Conservation (phyloP, 2,797 vertebrate genomes). For the Synanceia verrucosa region DNA sequence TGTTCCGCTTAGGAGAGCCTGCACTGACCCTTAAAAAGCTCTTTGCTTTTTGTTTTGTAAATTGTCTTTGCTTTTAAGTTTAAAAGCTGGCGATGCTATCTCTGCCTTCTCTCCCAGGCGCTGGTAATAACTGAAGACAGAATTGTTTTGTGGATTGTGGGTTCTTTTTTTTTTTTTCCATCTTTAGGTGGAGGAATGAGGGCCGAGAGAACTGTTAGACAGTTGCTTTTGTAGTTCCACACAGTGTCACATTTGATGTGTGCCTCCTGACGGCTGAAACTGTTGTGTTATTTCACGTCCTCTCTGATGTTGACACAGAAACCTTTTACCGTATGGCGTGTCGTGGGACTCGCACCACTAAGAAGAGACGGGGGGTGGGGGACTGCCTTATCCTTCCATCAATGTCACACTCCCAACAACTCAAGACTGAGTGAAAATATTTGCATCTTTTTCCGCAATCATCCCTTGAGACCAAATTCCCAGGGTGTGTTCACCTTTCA, state of each 20-base stretch:
- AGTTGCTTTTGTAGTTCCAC: constrained; percentile 76
- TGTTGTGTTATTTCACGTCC: constrained; percentile 77
- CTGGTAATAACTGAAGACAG: constrained; percentile 75
- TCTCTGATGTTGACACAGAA: constrained; percentile 80
- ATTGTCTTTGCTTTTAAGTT: constrained; percentile 88
- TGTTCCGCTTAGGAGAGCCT: constrained; percentile 85
- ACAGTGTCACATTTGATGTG: constrained; percentile 74
- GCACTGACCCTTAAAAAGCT: constrained; percentile 87
- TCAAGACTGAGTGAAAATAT: constrained; percentile 70
- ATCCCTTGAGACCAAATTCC: constrained; percentile 57
- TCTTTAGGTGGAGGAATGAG: constrained; percentile 45
- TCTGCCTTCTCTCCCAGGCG: constrained; percentile 65
- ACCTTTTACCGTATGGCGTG: constrained; percentile 76
- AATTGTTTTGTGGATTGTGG: constrained; percentile 63
- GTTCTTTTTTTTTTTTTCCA: constrained; percentile 34
- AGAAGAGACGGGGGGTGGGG: constrained; percentile 22
- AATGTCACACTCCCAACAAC: constrained; percentile 70
- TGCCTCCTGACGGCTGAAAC: constrained; percentile 72
- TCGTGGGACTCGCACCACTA: constrained; percentile 61
- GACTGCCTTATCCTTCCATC: constrained; percentile 72
- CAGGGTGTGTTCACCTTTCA: constrained; percentile 55
- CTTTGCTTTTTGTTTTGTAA: constrained; percentile 88
- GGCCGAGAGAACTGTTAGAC: constrained; percentile 49
- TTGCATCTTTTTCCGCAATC: constrained; percentile 70
- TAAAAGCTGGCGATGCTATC: constrained; percentile 86